These are phyloP conservation scores for Alces alces DNA, from an alignment of 2,113 vertebrate genomes.

Conservation along the genomic window DNA sequence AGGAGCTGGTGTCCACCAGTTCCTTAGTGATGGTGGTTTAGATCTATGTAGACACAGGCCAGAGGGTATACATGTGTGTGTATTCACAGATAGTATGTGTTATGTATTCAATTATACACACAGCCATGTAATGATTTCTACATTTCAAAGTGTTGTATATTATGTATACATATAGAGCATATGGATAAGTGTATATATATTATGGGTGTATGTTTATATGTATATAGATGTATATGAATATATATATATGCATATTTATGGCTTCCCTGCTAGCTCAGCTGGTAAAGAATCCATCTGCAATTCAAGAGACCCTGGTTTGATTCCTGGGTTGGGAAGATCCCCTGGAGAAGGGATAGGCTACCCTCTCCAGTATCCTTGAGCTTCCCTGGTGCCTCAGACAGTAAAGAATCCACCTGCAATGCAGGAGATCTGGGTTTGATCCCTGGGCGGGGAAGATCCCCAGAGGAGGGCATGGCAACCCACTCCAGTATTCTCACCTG, in stretches of 20 bases:
- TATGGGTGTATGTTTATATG: not conserved
- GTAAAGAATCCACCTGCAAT: too few species aligned
- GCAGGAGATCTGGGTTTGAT: too few species aligned
- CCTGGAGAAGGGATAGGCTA: too few species aligned
- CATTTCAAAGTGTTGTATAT: not conserved
- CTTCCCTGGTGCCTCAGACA: too few species aligned
- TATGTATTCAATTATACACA: not conserved
- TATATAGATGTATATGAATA: not conserved
- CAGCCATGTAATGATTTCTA: not conserved
- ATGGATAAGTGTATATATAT: not conserved
- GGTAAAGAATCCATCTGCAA: not conserved
- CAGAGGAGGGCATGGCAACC: not conserved
- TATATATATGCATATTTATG: not conserved
- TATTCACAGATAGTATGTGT: not conserved
- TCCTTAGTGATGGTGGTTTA: not conserved
- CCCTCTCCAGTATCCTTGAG: too few species aligned
- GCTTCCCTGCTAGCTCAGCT: not conserved
- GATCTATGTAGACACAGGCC: not conserved
- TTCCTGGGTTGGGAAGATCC: not conserved
- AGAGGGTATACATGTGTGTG: not conserved
- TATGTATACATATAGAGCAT: not conserved
- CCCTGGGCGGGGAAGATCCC: not conserved
- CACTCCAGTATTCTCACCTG: not conserved
- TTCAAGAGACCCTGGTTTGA: not conserved
- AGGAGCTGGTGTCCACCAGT: not conserved